These are phyloP conservation scores for Premnoplex brunnescens DNA, from an alignment of 2,797 vertebrate genomes.

Conservation along the genomic window DNA sequence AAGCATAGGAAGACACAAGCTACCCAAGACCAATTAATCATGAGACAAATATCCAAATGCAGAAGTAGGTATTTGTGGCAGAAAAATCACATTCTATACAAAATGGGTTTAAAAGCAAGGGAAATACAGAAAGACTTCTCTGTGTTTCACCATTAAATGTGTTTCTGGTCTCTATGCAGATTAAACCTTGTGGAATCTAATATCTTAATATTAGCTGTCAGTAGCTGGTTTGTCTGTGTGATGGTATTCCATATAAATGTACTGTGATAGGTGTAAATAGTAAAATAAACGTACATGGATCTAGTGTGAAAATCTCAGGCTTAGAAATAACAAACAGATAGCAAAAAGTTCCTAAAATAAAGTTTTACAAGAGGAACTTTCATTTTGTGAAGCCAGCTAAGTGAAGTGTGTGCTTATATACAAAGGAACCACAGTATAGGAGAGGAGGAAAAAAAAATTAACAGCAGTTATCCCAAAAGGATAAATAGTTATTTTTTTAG, in stretches of 20 bases:
- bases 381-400: constrained; percentile 17
- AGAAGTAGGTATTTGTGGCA: background rate
- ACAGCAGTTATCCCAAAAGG: background rate
- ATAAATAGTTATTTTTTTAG: background rate
- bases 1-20: background rate
- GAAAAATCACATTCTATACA: background rate
- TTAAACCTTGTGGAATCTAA: constrained; percentile 56
- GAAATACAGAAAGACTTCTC: constrained; percentile 43
- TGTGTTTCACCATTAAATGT: constrained; percentile 33
- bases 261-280: constrained; percentile 70
- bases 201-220: constrained; percentile 67
- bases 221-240: constrained; percentile 68
- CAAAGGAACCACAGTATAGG: background rate
- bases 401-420: background rate
- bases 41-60: background rate
- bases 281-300: constrained; percentile 53
- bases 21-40: background rate
- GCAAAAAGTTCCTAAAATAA: constrained; percentile 1
- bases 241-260: constrained; percentile 68
- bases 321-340: constrained; percentile 28
- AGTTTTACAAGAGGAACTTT: background rate
- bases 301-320: constrained; percentile 58
- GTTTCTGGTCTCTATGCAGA: constrained; percentile 67
- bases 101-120: constrained; percentile 6
- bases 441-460: background rate